Base-by-base conservation (phyloP, 2,888 invertebrate species). In the Andrena fulva region DNA sequence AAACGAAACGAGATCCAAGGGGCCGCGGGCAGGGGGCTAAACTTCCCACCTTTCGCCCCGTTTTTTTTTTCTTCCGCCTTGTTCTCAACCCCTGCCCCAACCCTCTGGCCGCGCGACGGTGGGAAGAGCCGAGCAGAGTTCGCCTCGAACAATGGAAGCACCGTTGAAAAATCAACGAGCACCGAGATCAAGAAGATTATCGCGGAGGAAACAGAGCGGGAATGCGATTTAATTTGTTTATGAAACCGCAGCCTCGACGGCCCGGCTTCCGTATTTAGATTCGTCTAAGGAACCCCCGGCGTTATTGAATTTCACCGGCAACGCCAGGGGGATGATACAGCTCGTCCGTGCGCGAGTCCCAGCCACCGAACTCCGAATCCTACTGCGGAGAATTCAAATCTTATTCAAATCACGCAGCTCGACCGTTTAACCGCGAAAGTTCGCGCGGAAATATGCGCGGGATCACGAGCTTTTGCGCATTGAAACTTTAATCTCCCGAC, bases 311-410 rank as follows among this genome's bases (percentile, higher is more conserved):
- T 78, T 50, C 50, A 50, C 56, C 56, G 12, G 42, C 48, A 75
- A 74, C 31, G 63, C 68, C 16, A 20, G 59, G 27, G n/a, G 7
- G 33, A 63, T 56, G 71, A 72, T 64, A 56, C 56, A 62, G 64
- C 29, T 56, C 24, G 56, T 0, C 56, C 24, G 24, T 56, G 56
- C 24, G 4, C 24, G 10, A 12, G 56, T 27, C 24, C 8, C 10
- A 27, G 24, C 27, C 24, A 4, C 24, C 12, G 27, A 52, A 62
- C n/a, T 62, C 67, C 52, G 42, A 70, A 62, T 69, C 74, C 56
- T 42, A 33, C 29, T 7, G 5, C n/a, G 64, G 80, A 77, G 77
- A 86, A 86, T 86, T 75, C 72, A 72, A 80, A 77, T 83, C 74
- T 75, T 75, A 83, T 83, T 86, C 80, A 80, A 86, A 85, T 83